Evolutionary conservation across 1,140 invertebrate genomes (phyloP).

Genomic region (Chironomus striatipennis): DNA sequence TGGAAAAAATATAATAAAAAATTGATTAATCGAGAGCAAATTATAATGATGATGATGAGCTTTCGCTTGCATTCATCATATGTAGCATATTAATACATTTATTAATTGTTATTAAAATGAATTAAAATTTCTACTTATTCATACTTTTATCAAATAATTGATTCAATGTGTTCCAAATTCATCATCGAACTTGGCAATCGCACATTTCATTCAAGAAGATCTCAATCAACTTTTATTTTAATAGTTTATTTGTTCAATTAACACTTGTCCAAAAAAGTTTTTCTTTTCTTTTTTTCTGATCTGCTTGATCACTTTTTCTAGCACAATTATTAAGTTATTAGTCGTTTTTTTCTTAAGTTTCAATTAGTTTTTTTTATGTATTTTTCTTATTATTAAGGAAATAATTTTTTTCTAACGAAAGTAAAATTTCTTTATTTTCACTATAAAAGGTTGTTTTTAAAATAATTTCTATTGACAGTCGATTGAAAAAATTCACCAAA

Average conservation of each 20-base stretch:
- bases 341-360: too few relatives aligned
- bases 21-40: too few relatives aligned
- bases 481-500: not conserved
- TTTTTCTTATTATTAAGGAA: not conserved
- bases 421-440: not conserved
- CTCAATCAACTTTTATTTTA: not conserved
- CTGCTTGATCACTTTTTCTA: not conserved
- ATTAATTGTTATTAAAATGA: not conserved
- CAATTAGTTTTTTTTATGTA: not conserved
- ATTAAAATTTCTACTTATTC: not conserved
- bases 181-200: slow-evolving; percentile 9
- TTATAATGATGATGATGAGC: not conserved
- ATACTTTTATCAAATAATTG: slow-evolving; percentile 5
- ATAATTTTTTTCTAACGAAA: not conserved
- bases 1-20: too few relatives aligned
- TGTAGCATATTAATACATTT: not conserved
- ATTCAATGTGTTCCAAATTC: slow-evolving; percentile 10
- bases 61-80: slow-evolving; percentile 2
- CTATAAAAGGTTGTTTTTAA: not conserved
- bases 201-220: not conserved
- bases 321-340: not conserved
- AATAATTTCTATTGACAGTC: too few relatives aligned
- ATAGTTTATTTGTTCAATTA: not conserved
- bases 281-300: not conserved
- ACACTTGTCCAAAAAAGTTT: not conserved